Percentiles rank a stretch among this genome's conserved stretches.
Evolutionary conservation across 2,797 vertebrate species (phyloP).

Genomic region (Eremophila alpestris): DNA sequence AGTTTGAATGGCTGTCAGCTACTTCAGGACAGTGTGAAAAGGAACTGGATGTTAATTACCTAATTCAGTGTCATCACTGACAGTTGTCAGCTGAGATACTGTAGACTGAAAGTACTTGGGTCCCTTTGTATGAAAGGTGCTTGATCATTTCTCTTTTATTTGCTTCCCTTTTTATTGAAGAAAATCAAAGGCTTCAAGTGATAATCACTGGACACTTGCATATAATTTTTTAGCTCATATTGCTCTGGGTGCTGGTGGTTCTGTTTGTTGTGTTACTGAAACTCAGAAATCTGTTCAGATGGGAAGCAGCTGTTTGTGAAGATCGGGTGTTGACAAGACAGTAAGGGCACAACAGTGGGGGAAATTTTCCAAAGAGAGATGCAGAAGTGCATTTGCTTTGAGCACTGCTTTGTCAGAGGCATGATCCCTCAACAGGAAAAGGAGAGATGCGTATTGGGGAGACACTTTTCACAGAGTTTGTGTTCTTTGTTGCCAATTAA

Average conservation of each 20-base stretch:
- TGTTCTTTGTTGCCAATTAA: background rate
- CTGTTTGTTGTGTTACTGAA: background rate
- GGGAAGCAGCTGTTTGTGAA: slow-evolving; percentile 17
- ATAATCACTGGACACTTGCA: background rate
- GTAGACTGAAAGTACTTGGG: background rate
- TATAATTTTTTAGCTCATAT: background rate
- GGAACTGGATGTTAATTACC: background rate
- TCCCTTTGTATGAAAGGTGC: background rate
- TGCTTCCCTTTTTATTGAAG: background rate
- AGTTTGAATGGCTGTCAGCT: background rate
- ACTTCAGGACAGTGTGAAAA: background rate
- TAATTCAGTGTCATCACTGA: background rate
- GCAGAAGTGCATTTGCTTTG: background rate
- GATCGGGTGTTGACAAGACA: background rate
- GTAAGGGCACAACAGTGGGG: background rate
- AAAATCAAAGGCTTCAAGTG: background rate
- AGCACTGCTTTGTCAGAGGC: background rate
- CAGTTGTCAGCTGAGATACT: background rate
- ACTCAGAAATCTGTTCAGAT: background rate
- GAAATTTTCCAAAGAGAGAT: background rate
- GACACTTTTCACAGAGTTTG: background rate
- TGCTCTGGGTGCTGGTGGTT: background rate
- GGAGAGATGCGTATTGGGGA: background rate
- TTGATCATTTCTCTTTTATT: background rate
- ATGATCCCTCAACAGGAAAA: background rate